These are phyloP conservation scores for Parnassius apollo DNA, from an alignment of 2,888 invertebrate genomes.

Conservation along the genomic window DNA sequence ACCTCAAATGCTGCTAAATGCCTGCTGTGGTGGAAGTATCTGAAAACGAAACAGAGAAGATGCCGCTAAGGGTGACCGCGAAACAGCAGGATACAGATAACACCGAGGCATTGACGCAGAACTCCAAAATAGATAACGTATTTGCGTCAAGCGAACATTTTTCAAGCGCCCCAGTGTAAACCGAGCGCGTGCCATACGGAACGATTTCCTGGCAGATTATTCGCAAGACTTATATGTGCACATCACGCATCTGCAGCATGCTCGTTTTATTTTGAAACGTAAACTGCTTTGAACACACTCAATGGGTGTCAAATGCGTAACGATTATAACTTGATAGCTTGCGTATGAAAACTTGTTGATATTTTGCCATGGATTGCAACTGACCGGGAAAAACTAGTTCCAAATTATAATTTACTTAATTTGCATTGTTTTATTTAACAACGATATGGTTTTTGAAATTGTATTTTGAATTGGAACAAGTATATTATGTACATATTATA, in stretches of 20 bases:
- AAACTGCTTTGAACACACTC: slow-evolving; percentile 21
- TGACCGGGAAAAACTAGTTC: too few species aligned
- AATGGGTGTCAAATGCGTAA: not conserved
- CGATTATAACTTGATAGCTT: not conserved
- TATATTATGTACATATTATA: too few species aligned
- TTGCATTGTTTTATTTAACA: too few species aligned
- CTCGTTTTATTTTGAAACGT: slow-evolving; percentile 47
- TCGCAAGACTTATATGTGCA: slow-evolving; percentile 52
- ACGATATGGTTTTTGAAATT: too few species aligned
- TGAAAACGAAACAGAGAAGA: slow-evolving; percentile 36
- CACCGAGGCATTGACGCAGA: slow-evolving; percentile 70
- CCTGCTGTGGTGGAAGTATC: slow-evolving; percentile 32
- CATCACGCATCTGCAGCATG: slow-evolving; percentile 57
- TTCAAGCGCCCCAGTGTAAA: slow-evolving; percentile 68
- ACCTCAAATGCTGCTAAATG: not conserved
- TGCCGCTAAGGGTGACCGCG: slow-evolving; percentile 61
- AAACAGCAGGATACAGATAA: slow-evolving; percentile 73
- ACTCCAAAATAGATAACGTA: slow-evolving; percentile 80
- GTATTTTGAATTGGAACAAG: too few species aligned
- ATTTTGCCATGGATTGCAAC: too few species aligned
- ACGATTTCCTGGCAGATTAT: slow-evolving; percentile 73
- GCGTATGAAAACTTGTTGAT: too few species aligned
- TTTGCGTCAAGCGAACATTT: slow-evolving; percentile 80
- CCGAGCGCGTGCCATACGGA: slow-evolving; percentile 64
- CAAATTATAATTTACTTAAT: too few species aligned